Evolutionary conservation across 2,113 vertebrate species (phyloP).

Genomic region (Xenopus borealis): DNA sequence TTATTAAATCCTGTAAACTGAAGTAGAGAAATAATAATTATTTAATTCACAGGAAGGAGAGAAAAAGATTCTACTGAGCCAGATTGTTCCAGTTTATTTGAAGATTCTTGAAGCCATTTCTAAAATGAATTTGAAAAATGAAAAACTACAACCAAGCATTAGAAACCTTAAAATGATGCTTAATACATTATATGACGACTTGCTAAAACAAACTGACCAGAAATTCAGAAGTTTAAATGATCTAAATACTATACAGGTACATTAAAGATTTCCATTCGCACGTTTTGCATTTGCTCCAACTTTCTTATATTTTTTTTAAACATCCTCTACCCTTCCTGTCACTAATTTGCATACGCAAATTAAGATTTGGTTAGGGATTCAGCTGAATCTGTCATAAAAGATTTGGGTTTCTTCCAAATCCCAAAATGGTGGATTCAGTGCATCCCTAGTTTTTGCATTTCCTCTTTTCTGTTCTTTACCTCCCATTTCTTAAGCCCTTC

Average conservation of each 20-base stretch:
- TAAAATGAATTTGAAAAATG: neutral
- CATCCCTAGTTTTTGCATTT: no score
- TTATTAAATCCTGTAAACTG: neutral
- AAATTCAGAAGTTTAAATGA: slow-evolving; percentile 55
- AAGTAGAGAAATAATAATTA: neutral
- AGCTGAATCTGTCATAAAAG: no score
- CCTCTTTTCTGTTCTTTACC: no score
- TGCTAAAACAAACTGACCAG: slow-evolving; percentile 41
- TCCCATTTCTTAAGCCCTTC: no score
- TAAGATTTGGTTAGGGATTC: no score
- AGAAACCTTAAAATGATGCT: slow-evolving; percentile 52
- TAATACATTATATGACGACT: slow-evolving; percentile 14
- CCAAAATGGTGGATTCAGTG: no score
- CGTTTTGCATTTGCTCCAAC: no score
- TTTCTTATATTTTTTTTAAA: no score
- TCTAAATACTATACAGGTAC: slow-evolving; percentile 55
- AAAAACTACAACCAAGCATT: slow-evolving; percentile 42
- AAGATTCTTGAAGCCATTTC: slow-evolving; percentile 55
- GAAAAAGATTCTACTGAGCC: slow-evolving; percentile 65
- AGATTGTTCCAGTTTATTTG: slow-evolving; percentile 67
- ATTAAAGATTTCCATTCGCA: neutral
- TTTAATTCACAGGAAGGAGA: slow-evolving; percentile 60
- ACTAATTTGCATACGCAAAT: no score
- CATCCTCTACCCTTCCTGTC: no score
- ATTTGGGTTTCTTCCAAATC: no score